phyloP scores from a whole-genome alignment of 2,888 invertebrate species.

The Electrophaes corylata region DNA sequence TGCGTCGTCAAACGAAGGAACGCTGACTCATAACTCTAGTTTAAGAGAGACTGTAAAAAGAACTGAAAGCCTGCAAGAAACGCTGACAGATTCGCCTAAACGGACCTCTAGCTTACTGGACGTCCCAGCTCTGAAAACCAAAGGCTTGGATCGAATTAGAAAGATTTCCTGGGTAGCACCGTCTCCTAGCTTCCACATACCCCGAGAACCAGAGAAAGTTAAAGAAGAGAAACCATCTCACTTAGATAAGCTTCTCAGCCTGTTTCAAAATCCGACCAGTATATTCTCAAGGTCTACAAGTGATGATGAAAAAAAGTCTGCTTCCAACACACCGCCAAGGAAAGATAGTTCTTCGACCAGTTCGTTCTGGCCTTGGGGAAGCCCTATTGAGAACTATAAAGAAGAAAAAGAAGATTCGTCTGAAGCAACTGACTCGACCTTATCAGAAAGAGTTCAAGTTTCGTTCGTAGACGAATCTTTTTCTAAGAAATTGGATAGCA shows the following conservation, averaged over 20 bases:
- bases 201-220: slow-evolving; percentile 59
- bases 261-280: slow-evolving; percentile 86
- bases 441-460: slow-evolving; percentile 76
- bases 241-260: slow-evolving; percentile 86
- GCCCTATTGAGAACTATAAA: slow-evolving; percentile 59
- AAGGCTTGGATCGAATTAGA: slow-evolving; percentile 75
- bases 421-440: slow-evolving; percentile 74
- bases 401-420: slow-evolving; percentile 67
- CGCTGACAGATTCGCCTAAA: slow-evolving; percentile 66
- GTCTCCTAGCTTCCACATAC: slow-evolving; percentile 70
- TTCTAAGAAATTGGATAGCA: slow-evolving; percentile 74
- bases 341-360: slow-evolving; percentile 74
- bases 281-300: slow-evolving; percentile 81
- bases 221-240: slow-evolving; percentile 81
- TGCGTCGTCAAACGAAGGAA: slow-evolving; percentile 78
- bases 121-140: slow-evolving; percentile 73
- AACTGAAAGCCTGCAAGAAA: slow-evolving; percentile 58
- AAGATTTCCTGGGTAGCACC: slow-evolving; percentile 86
- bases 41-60: slow-evolving; percentile 65
- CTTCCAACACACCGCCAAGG: slow-evolving; percentile 72
- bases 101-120: slow-evolving; percentile 72
- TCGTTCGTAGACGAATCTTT: slow-evolving; percentile 78
- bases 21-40: slow-evolving; percentile 76
- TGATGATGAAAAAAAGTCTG: slow-evolving; percentile 73
- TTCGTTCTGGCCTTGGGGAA: slow-evolving; percentile 81